Evolutionary conservation across 2,113 vertebrate species (phyloP).

Genomic region (Tiliqua scincoides): DNA sequence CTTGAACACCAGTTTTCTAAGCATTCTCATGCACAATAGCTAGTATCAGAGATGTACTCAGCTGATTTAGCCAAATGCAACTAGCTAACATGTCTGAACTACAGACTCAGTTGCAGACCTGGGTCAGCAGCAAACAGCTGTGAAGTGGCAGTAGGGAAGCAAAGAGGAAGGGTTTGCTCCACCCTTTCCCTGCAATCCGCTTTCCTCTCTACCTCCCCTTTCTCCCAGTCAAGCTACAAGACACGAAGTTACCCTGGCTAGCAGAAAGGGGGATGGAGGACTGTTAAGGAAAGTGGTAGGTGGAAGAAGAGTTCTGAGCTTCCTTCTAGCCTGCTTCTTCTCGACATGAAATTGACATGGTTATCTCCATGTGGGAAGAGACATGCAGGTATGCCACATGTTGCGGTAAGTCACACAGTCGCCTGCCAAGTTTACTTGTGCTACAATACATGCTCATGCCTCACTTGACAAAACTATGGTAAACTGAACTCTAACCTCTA

Average conservation of each 20-base stretch:
- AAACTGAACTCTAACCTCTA: neutral
- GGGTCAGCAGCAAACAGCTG: neutral
- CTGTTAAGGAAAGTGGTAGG: too few relatives aligned
- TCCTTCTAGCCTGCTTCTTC: too few relatives aligned
- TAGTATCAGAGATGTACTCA: neutral
- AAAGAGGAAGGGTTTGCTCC: neutral
- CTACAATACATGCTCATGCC: neutral
- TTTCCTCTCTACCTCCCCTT: neutral
- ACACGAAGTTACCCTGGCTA: neutral
- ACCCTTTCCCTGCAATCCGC: neutral
- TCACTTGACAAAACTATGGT: neutral
- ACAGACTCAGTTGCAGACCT: neutral
- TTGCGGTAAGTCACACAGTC: neutral
- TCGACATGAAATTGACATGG: neutral
- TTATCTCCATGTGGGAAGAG: too few relatives aligned
- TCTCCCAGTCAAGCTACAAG: neutral
- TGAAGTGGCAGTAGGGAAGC: neutral
- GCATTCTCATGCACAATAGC: neutral
- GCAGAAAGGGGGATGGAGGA: neutral
- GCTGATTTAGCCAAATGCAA: neutral
- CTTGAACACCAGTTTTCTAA: neutral
- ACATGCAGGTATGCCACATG: neutral
- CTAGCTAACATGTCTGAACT: neutral
- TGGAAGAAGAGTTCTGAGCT: neutral
- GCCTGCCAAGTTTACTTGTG: neutral